Percentiles rank a stretch among this genome's conserved stretches.
Conservation (phyloP, 2,888 invertebrate genomes). For the Pilophorus perplexus region DNA sequence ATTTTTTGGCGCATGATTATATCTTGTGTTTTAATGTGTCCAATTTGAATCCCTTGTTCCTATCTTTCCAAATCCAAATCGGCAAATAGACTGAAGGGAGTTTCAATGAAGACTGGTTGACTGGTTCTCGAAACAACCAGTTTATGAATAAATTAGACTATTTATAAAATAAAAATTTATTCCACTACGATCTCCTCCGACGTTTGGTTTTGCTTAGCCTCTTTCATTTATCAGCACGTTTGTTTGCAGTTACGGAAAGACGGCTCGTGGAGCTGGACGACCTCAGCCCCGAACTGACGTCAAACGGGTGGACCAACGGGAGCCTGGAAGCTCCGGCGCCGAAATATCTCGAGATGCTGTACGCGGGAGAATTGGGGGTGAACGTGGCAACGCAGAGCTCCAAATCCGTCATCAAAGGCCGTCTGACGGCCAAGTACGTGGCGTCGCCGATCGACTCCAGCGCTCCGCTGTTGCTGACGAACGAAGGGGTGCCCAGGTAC, state of each 20-base stretch:
- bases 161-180: too few species aligned
- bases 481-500: conserved; percentile 48
- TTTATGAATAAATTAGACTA: too few species aligned
- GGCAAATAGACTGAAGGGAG: too few species aligned
- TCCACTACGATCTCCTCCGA: too few species aligned
- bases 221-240: too few species aligned
- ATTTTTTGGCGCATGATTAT: too few species aligned
- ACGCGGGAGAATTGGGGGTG: conserved; percentile 75
- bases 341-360: conserved; percentile 76
- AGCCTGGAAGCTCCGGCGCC: conserved; percentile 74
- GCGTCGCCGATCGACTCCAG: conserved; percentile 60
- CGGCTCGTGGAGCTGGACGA: conserved; percentile 70
- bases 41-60: too few species aligned
- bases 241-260: conserved; percentile 55
- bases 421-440: conserved; percentile 65
- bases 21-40: too few species aligned
- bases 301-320: conserved; percentile 65
- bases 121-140: too few species aligned
- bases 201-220: too few species aligned
- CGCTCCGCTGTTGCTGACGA: conserved; percentile 58
- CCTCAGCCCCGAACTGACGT: conserved; percentile 59
- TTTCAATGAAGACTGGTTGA: too few species aligned
- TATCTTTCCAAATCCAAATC: too few species aligned
- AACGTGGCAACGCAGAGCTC: conserved; percentile 66
- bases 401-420: conserved; percentile 64